phyloP scores from a whole-genome alignment of 2,888 invertebrate species.

The Palloptera scutellata region DNA sequence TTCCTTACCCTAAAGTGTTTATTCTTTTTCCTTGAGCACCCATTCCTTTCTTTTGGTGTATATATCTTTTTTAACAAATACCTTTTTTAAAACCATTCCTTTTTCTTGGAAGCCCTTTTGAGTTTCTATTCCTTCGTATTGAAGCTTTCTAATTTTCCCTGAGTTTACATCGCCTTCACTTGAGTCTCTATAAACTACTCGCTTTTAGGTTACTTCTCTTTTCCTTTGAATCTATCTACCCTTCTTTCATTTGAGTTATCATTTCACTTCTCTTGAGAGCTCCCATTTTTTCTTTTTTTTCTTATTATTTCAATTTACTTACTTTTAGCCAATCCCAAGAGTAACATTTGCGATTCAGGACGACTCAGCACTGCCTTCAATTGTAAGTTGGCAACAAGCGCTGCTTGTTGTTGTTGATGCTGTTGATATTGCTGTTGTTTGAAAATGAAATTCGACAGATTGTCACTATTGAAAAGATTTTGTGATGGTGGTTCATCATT shows the following conservation, averaged over 20 bases:
- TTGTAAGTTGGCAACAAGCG: constrained; percentile 57
- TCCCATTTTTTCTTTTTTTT: not conserved
- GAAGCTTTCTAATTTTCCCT: too few relatives aligned
- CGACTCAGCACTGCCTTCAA: constrained; percentile 57
- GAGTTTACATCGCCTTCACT: too few relatives aligned
- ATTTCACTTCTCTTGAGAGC: not conserved
- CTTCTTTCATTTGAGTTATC: not conserved
- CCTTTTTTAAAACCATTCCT: too few relatives aligned
- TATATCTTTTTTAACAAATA: too few relatives aligned
- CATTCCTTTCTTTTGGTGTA: too few relatives aligned
- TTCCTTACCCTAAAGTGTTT: too few relatives aligned
- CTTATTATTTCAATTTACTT: constrained; percentile 3
- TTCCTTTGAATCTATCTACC: too few relatives aligned
- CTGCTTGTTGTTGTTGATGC: constrained; percentile 59
- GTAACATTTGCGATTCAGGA: constrained; percentile 56
- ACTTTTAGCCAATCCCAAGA: constrained; percentile 59
- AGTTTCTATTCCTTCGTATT: too few relatives aligned
- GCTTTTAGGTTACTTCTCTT: too few relatives aligned
- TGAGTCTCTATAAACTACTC: too few relatives aligned
- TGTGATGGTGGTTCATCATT: constrained; percentile 31
- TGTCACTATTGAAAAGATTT: constrained; percentile 49
- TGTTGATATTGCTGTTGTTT: constrained; percentile 57
- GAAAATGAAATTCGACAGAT: constrained; percentile 55
- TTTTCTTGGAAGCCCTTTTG: too few relatives aligned
- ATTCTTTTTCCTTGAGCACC: too few relatives aligned